Evolutionary conservation across 2,888 invertebrate species (phyloP).

Genomic region (Theristus sp.): DNA sequence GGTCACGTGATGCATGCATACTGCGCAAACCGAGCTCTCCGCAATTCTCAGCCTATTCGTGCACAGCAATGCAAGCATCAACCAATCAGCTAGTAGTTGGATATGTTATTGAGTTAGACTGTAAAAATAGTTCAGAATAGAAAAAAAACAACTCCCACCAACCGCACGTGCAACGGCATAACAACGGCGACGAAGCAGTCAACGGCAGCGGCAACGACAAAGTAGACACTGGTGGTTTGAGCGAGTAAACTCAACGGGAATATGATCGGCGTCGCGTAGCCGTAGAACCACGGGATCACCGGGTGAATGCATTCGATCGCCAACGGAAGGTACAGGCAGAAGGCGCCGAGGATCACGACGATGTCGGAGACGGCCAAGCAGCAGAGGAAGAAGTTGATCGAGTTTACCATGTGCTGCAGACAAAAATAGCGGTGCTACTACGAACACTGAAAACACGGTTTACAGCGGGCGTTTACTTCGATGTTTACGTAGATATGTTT

Average conservation of each 20-base stretch:
- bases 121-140: not conserved
- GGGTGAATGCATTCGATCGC: constrained; percentile 7
- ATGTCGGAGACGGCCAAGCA: constrained; percentile 23
- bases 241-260: not conserved
- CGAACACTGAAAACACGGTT: not conserved
- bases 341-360: constrained; percentile 18
- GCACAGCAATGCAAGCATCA: too few relatives aligned
- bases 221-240: constrained; percentile 21
- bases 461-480: too few relatives aligned
- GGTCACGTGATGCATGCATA: too few relatives aligned
- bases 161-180: not conserved
- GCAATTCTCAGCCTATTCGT: not conserved
- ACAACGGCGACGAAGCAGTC: constrained; percentile 24
- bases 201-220: constrained; percentile 25
- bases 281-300: not conserved
- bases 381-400: constrained; percentile 24
- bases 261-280: not conserved
- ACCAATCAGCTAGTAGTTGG: too few relatives aligned
- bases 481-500: too few relatives aligned
- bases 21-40: too few relatives aligned
- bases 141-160: not conserved
- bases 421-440: not conserved
- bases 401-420: constrained; percentile 12
- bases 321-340: constrained; percentile 18
- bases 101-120: not conserved